Evolutionary conservation across 1,140 invertebrate genomes (phyloP).

Genomic region (Ephestia elutella): DNA sequence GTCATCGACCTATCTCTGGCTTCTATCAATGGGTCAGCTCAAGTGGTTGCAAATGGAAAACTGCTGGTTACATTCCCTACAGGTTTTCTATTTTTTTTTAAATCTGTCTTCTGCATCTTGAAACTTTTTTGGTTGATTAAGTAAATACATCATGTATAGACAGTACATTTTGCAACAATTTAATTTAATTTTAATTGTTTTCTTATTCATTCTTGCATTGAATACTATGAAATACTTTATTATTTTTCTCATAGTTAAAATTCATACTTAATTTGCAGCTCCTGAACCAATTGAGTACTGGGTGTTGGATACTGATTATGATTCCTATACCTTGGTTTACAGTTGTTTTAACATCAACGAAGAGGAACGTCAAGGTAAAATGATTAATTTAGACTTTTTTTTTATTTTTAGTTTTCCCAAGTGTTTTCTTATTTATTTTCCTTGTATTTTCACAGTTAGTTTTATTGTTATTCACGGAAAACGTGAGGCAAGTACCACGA

Average conservation of each 20-base stretch:
- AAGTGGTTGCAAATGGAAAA: constrained; percentile 30
- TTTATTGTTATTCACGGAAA: no score
- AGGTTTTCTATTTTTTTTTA: constrained; percentile 24
- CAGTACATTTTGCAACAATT: no score
- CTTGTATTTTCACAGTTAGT: no score
- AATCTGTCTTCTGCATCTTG: background rate
- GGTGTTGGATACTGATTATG: constrained; percentile 58
- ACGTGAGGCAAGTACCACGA: no score
- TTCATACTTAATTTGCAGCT: constrained; percentile 20
- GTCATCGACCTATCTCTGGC: constrained; percentile 34
- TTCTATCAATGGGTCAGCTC: constrained; percentile 36
- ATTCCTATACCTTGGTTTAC: constrained; percentile 47
- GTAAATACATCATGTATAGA: no score
- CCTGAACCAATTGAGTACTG: constrained; percentile 34
- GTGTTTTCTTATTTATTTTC: no score
- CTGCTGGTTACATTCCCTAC: constrained; percentile 36
- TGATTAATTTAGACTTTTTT: background rate
- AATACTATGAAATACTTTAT: no score
- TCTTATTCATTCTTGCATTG: no score
- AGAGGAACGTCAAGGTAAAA: constrained; percentile 44
- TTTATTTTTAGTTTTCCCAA: constrained; percentile 11
- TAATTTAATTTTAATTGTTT: no score
- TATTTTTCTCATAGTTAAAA: background rate
- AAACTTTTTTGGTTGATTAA: no score
- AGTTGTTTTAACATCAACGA: constrained; percentile 42